phyloP scores from a whole-genome alignment of 2,888 invertebrate genomes.

The Cryptosula pallasiana region DNA sequence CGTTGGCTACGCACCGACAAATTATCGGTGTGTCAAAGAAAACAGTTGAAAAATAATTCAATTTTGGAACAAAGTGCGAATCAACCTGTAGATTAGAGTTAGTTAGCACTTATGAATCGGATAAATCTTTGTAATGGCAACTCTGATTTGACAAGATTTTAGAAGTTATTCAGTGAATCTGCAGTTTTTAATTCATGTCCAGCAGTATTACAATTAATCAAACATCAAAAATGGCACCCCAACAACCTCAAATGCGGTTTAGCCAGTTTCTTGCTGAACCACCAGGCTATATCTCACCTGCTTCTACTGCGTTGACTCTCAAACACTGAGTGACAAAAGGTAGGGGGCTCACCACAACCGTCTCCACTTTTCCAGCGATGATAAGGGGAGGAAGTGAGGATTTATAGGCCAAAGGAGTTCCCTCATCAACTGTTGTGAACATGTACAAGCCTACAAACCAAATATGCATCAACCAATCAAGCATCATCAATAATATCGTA shows the following conservation, averaged over 20 bases:
- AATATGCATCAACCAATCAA: neutral
- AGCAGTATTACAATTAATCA: no score
- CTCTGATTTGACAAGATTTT: neutral
- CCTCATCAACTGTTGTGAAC: conserved; percentile 6
- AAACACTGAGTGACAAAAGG: neutral
- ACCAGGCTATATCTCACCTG: neutral
- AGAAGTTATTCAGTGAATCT: neutral
- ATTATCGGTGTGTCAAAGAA: no score
- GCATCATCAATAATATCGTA: neutral
- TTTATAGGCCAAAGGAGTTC: neutral
- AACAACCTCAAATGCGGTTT: no score
- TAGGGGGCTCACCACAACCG: neutral
- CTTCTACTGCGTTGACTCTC: neutral
- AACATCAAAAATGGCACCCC: no score
- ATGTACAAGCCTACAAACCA: conserved; percentile 1
- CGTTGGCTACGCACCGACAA: no score
- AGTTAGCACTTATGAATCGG: no score
- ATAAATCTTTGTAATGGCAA: no score
- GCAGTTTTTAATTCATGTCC: neutral
- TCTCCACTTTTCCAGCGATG: neutral
- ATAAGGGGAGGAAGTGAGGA: neutral
- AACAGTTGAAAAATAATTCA: no score
- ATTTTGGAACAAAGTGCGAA: no score
- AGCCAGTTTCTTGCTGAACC: no score
- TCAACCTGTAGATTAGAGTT: no score